These are phyloP conservation scores for Varanus komodoensis DNA, from an alignment of 2,113 vertebrate species.

Conservation along the genomic window DNA sequence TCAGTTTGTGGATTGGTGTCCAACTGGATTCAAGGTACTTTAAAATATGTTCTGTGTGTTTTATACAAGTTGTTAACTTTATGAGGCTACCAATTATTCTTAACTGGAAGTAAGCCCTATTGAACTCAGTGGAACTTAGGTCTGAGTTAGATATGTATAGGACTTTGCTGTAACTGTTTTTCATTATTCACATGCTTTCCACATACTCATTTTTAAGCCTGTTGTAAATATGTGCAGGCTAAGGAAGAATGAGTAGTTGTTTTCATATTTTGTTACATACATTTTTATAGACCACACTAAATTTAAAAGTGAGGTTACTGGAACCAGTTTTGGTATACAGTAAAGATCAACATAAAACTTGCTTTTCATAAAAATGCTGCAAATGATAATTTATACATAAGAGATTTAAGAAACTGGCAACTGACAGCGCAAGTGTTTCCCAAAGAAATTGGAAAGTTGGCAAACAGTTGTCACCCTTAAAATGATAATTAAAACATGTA, in stretches of 20 bases:
- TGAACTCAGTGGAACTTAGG: background rate
- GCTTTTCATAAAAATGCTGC: background rate
- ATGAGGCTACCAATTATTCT: background rate
- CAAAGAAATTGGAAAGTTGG: too few relatives aligned
- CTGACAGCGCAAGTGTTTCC: too few relatives aligned
- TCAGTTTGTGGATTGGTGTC: slow-evolving; percentile 45
- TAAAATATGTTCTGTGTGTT: background rate
- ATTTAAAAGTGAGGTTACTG: background rate
- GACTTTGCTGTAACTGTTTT: background rate
- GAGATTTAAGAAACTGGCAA: too few relatives aligned
- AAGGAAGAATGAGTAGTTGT: background rate
- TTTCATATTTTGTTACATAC: background rate
- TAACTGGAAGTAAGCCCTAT: background rate
- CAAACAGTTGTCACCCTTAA: too few relatives aligned
- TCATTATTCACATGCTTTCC: background rate
- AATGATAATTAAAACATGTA: too few relatives aligned
- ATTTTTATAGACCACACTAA: background rate
- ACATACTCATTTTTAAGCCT: background rate
- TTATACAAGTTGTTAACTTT: background rate
- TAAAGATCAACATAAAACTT: background rate
- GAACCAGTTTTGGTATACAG: background rate
- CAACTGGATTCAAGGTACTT: slow-evolving; percentile 42
- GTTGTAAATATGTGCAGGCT: background rate
- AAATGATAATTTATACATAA: background rate
- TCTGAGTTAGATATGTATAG: background rate